Conservation (phyloP, 2,113 vertebrate genomes). For the Hypocryptadius cinnamomeus region DNA sequence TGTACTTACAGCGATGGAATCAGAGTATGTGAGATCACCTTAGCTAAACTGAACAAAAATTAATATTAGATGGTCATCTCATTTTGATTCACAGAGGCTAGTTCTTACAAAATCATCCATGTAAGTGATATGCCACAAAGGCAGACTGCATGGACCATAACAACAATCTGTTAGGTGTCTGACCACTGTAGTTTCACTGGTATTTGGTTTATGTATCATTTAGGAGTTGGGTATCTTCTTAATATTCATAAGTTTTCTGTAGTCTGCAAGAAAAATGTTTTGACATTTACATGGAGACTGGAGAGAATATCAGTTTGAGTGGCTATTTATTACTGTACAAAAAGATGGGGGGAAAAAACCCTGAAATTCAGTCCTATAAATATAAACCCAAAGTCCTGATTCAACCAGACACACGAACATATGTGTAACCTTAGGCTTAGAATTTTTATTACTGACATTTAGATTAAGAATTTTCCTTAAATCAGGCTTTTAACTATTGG, state of each 20-base stretch:
- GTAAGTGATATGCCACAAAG: background rate
- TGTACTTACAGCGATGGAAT: background rate
- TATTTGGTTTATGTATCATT: background rate
- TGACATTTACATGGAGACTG: background rate
- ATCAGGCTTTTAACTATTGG: background rate
- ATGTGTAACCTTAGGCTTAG: background rate
- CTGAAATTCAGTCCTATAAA: background rate
- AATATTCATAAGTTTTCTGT: background rate
- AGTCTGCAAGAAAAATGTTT: background rate
- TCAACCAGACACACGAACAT: background rate
- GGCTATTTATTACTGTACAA: background rate
- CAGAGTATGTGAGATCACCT: background rate
- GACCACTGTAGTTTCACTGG: background rate
- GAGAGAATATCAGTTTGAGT: background rate
- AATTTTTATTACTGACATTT: constrained; percentile 4
- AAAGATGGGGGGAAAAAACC: background rate
- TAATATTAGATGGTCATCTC: background rate
- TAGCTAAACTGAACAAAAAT: background rate
- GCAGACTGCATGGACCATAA: background rate
- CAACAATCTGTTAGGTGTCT: background rate
- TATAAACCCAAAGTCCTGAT: background rate
- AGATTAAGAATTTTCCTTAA: background rate
- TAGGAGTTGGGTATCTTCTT: background rate
- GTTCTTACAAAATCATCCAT: background rate
- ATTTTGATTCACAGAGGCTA: background rate